Base-by-base conservation (phyloP, 1,140 invertebrate genomes). In the Drosophila trapezifrons region DNA sequence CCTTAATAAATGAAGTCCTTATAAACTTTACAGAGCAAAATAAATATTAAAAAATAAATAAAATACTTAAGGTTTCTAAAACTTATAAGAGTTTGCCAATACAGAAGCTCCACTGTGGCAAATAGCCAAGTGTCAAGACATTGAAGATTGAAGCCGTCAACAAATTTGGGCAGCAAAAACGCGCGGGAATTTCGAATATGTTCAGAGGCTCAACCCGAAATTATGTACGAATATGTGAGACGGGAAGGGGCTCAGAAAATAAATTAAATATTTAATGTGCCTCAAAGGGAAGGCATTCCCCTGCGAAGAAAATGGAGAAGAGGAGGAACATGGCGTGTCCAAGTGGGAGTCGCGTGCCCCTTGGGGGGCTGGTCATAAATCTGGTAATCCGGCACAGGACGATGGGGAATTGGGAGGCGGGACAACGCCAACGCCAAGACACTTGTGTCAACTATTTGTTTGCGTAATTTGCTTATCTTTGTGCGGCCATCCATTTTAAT, bases 391-490 rank as follows among this genome's bases (percentile, higher is more conserved):
- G 22, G 25, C 38, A 38, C 63, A 62, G 51, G 60, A 75, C 51
- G 51, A 20, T 52, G 49, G 60, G 62, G 29, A 18, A 35, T 54
- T 40, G 20, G 29, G n/a, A 42, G 60, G 18, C 15, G 18, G 43
- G 63, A 37, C 15, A 38, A n/a, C 37, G 37, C 7, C 43, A 29
- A 20, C 27, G 15, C 32, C 63, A 56, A 74, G 71, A 72, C 69
- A 72, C 66, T 71, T 72, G 66, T 71, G 42, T 49, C 66, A 72
- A 73, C 70, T 66, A 76, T 66, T 76, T 76, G 73, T 76, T 76
- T 80, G 51, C 64, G 60, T 80, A 70, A 80, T 80, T 74, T 73
- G 40, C 60, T 46, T 65, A 78, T 65, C 43, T 66, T 25, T 46
- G 43, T 38, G 38, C 51, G 38, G 13, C 27, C 58, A 56, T 66